Percentiles rank a stretch among this genome's conserved stretches.
These are phyloP conservation scores for Siphamia tubifer DNA, from an alignment of 2,113 vertebrate species.

Conservation along the genomic window DNA sequence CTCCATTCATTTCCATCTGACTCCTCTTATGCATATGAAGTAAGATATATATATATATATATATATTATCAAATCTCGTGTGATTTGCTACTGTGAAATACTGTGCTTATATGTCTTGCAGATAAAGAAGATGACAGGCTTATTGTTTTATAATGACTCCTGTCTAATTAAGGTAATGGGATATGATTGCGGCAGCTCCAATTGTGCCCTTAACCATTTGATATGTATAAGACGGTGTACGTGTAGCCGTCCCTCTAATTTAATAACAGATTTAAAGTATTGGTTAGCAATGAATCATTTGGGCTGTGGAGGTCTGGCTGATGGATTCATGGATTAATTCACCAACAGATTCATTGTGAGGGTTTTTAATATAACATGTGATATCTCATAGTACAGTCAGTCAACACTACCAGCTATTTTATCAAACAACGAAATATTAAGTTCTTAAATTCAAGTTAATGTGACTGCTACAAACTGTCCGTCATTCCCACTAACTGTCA, in stretches of 20 bases:
- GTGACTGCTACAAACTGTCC: no score
- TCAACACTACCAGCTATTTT: no score
- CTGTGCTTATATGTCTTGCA: background rate
- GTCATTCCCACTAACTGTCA: no score
- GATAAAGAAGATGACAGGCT: background rate
- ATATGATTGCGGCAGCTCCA: slow-evolving; percentile 16
- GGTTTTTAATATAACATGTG: no score
- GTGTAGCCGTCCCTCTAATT: background rate
- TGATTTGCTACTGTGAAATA: slow-evolving; percentile 15
- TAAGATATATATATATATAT: background rate
- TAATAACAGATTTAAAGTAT: background rate
- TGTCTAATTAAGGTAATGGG: slow-evolving; percentile 24
- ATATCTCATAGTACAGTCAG: no score
- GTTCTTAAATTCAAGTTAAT: no score
- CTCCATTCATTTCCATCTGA: background rate
- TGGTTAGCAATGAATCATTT: no score
- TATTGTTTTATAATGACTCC: background rate
- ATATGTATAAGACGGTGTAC: slow-evolving; percentile 11
- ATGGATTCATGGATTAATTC: no score
- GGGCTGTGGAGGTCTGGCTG: no score
- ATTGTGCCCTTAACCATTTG: background rate
- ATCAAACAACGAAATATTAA: no score
- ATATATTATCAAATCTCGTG: background rate
- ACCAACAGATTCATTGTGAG: no score
- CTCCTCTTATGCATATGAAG: background rate